Percentiles rank a stretch among this genome's conserved stretches.
phyloP scores from a whole-genome alignment of 2,797 vertebrate genomes.

The Taenioides sp. region DNA sequence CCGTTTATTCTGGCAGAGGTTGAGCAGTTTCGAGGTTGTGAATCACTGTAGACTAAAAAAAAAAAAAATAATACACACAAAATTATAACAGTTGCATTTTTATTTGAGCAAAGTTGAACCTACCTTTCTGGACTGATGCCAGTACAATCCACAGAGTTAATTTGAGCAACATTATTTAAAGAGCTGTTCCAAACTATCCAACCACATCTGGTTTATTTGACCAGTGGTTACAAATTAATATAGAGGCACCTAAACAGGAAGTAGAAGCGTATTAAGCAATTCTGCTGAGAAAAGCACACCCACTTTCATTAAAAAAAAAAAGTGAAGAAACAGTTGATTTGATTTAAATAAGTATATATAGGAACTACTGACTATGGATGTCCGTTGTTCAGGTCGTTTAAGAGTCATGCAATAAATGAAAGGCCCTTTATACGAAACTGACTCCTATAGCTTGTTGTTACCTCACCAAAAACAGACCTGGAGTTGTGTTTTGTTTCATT shows the following conservation, averaged over 20 bases:
- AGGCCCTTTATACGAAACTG: too few species aligned
- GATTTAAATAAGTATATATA: too few species aligned
- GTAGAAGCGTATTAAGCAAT: slow-evolving; percentile 55
- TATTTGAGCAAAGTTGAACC: slow-evolving; percentile 28
- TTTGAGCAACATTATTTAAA: slow-evolving; percentile 33
- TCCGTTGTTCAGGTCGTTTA: too few species aligned
- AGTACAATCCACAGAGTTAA: slow-evolving; percentile 36
- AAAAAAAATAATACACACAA: neutral
- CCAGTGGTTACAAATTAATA: slow-evolving; percentile 74
- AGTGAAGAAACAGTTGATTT: neutral
- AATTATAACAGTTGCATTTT: neutral
- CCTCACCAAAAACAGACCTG: too few species aligned
- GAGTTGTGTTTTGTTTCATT: too few species aligned
- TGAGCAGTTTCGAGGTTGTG: slow-evolving; percentile 62
- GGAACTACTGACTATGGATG: too few species aligned
- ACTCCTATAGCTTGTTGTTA: too few species aligned
- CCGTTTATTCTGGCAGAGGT: slow-evolving; percentile 57
- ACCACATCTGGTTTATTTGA: slow-evolving; percentile 65
- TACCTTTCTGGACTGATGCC: slow-evolving; percentile 54
- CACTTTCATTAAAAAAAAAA: neutral
- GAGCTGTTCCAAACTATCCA: neutral
- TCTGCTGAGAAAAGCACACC: slow-evolving; percentile 1
- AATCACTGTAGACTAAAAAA: slow-evolving; percentile 30
- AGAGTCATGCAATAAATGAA: too few species aligned
- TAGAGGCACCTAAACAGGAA: slow-evolving; percentile 25